phyloP scores from a whole-genome alignment of 2,888 invertebrate species.

The Theodoxus fluviatilis region DNA sequence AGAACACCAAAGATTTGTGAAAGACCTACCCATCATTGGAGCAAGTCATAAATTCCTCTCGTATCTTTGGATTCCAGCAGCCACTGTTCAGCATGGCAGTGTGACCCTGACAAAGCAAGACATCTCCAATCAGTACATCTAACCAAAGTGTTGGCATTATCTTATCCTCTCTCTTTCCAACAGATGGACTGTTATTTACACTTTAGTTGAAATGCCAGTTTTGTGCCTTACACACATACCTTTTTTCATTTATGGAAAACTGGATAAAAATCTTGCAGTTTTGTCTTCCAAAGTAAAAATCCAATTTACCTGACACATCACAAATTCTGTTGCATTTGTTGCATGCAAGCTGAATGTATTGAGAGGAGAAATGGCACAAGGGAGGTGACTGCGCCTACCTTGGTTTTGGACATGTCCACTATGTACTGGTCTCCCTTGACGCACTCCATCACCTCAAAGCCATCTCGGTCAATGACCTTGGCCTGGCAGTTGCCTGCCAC shows the following conservation, averaged over 20 bases:
- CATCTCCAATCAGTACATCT: neutral
- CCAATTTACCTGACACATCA: neutral
- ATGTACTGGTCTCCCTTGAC: conserved; percentile 96
- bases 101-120: conserved; percentile 74
- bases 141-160: neutral
- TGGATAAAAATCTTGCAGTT: too few species aligned
- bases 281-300: too few species aligned
- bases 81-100: conserved; percentile 88
- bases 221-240: too few species aligned
- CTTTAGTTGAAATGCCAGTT: too few species aligned
- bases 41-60: conserved; percentile 93
- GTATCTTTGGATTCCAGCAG: conserved; percentile 90
- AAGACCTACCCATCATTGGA: conserved; percentile 80
- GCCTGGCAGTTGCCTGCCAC: conserved; percentile 83
- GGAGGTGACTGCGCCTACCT: conserved; percentile 52
- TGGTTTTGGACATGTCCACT: conserved; percentile 72
- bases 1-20: too few species aligned
- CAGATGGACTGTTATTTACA: too few species aligned
- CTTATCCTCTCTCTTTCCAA: too few species aligned
- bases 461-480: conserved; percentile 92
- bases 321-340: neutral
- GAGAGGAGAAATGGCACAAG: neutral
- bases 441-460: conserved; percentile 90
- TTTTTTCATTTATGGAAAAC: too few species aligned
- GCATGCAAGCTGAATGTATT: neutral